A percentile compares a stretch with the other conserved stretches of the same genome.
These are phyloP conservation scores for Agrochola lota DNA, from an alignment of 2,888 invertebrate species.

Conservation along the genomic window DNA sequence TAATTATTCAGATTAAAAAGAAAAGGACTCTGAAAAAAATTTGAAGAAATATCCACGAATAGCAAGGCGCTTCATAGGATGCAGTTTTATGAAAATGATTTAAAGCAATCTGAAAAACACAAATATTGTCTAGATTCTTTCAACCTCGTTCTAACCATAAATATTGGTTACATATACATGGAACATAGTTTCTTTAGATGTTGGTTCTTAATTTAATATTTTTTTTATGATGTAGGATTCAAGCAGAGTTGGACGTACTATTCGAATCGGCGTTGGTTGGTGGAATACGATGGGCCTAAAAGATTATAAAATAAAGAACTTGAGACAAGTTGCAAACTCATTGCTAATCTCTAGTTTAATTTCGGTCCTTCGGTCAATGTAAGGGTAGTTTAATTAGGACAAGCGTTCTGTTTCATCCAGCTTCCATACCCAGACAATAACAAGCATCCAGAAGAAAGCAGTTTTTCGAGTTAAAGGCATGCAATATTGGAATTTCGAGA, in stretches of 20 bases:
- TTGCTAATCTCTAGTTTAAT: not conserved
- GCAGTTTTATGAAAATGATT: not conserved
- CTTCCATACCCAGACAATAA: not conserved
- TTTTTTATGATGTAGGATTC: not conserved
- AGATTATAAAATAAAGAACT: no score
- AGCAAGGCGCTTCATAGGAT: not conserved
- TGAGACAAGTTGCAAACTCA: slow-evolving; percentile 9
- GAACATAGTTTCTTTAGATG: not conserved
- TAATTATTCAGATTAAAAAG: not conserved
- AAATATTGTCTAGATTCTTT: not conserved
- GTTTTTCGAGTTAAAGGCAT: not conserved
- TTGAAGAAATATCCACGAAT: not conserved
- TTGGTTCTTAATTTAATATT: not conserved
- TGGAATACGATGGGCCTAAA: not conserved
- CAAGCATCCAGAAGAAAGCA: not conserved
- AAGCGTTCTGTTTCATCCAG: not conserved
- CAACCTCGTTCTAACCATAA: no score
- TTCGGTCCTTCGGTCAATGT: not conserved
- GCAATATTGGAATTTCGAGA: slow-evolving; percentile 21
- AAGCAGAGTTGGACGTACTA: not conserved
- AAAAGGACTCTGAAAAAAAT: not conserved
- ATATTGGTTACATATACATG: not conserved
- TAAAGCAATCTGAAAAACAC: not conserved
- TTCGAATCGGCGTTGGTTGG: not conserved
- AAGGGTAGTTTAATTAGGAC: slow-evolving; percentile 1